Evolutionary conservation across 2,888 invertebrate genomes (phyloP), one percentile per base, ranked within the genome.

Genomic region (Clivina fossor): DNA sequence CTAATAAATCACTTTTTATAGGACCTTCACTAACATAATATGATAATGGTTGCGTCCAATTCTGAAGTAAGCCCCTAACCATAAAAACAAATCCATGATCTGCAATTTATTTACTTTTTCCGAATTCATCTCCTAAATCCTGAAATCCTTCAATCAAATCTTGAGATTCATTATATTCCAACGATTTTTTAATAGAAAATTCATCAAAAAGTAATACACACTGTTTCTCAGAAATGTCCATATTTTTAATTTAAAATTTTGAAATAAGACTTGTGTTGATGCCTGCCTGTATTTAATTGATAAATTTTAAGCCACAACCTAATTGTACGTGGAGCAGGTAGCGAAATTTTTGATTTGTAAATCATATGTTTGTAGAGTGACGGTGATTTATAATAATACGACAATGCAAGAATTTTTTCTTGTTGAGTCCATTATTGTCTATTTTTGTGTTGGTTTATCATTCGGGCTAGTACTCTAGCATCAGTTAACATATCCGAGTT

Each of bases 261-360:
- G 62, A 47, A 18, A 60, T 58, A 16, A 67, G 51, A 41, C 54
- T 48, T 9, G 57, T 56, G 20, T 59, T 53, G 55, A 64, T 55
- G n/a, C n/a, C n/a, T n/a, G n/a, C 64, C 64, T 4, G 65, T 55
- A 32, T 46, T 54, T 46, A 66, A 58, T 44, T 64, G 50, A 16
- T 58, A 41, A 33, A 63, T 58, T 43, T 65, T 64, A 3, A 67
- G 43, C 67, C 65, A 68, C 20, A 22, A 30, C 15, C 59, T 55
- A 20, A 66, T 59, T 18, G 64, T 58, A 37, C 58, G 41, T 22
- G 41, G 24, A 9, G 11, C 20, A 24, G 41, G 24, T 13, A 41
- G 15, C 5, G n/a, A 9, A 15, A 41, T 15, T 41, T 41, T 41
- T 3, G 41, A 41, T 41, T 41, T 24, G 1, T 24, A 41, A 24